phyloP scores from a whole-genome alignment of 1,140 invertebrate species.

The Rhyacophila brunnea region DNA sequence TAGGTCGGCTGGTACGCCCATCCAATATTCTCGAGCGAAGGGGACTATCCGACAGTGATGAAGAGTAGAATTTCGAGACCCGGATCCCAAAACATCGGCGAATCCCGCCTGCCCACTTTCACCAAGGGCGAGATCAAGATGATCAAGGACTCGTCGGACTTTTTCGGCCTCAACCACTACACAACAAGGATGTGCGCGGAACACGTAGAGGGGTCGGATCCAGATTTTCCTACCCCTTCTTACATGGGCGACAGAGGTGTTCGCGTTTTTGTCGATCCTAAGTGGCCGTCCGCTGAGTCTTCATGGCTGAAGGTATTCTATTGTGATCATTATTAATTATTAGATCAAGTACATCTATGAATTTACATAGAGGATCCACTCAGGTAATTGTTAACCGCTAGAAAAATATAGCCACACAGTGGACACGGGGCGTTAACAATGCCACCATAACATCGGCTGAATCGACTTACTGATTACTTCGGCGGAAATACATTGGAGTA shows the following conservation, averaged over 20 bases:
- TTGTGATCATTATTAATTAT: no score
- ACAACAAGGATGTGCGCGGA: conserved; percentile 49
- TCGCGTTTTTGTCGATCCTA: neutral
- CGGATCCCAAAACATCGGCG: conserved; percentile 56
- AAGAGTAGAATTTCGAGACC: conserved; percentile 54
- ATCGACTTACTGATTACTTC: no score
- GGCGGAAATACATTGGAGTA: no score
- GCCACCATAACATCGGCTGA: no score
- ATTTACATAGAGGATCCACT: no score
- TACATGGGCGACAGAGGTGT: neutral
- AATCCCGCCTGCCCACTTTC: conserved; percentile 60
- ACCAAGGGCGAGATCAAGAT: conserved; percentile 54
- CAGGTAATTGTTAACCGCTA: no score
- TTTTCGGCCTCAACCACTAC: conserved; percentile 63
- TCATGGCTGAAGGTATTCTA: conserved; percentile 59
- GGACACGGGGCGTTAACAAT: no score
- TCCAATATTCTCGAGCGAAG: conserved; percentile 58
- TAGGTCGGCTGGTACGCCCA: conserved; percentile 62
- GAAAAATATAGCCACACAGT: no score
- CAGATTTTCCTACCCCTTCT: conserved; percentile 25
- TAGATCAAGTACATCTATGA: no score
- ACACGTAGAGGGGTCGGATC: conserved; percentile 45
- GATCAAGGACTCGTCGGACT: conserved; percentile 61
- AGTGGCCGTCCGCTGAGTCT: conserved; percentile 54
- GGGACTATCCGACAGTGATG: conserved; percentile 64